Base-by-base conservation (phyloP, 2,797 vertebrate species). In the Oceanodroma leucorhoa region DNA sequence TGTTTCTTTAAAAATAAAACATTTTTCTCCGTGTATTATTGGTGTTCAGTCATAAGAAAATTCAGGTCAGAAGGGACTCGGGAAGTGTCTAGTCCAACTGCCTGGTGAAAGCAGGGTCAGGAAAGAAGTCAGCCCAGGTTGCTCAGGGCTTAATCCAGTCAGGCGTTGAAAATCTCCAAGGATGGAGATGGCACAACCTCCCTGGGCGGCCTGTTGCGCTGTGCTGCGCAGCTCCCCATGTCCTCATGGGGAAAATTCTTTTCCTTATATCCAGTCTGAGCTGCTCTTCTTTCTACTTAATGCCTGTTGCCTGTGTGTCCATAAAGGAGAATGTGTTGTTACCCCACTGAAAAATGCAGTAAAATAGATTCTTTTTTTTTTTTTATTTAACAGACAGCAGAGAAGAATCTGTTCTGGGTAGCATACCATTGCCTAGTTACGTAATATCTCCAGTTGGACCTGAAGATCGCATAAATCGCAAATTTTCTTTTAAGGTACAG, bases 401-500 rank as follows among this genome's bases (percentile, higher is more conserved):
- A 98, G 99, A 99, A 97, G 99, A 99, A 97, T 98, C 98, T 0
- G 98, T 99, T 85, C 97, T 99, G 43, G 99, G 99, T 10, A 99
- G 99, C 98, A 99, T 99, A 92, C 99, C 99, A 36, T 97, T 99
- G 87, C 99, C 99, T 93, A 99, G 99, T 97, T 99, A 99, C 4
- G 98, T 99, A 62, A 98, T 99, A 81, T 98, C 99, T n/a, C 98
- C 99, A 5, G 98, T 99, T 89, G 98, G 98, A 92, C 97, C 98
- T 4, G 99, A 99, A 83, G 99, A 99, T 97, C 99, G 99, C 75
- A 99, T 99, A 90, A 99, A 98, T 97, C 99, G 99, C 96, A 99
- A 99, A 97, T 99, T 99, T 84, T 99, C 99, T 90, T 99, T 99
- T 96, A 99, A 99, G 99, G 99, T 99, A 98, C 43, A 43, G 77